These are phyloP conservation scores for Pleuronectes platessa DNA, from an alignment of 2,113 vertebrate species.

Conservation along the genomic window DNA sequence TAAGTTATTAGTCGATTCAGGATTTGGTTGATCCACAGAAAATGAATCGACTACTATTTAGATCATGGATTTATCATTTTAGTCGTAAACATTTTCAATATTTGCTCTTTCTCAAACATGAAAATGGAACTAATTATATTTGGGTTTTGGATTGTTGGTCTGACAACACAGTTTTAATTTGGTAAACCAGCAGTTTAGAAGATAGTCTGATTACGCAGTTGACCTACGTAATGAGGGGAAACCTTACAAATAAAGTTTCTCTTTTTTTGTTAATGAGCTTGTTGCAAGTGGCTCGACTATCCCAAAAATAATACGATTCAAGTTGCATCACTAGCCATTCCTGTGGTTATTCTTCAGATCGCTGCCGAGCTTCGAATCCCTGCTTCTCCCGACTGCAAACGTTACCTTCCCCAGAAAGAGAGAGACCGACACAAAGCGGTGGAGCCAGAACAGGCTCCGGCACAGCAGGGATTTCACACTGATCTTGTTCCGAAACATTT, in stretches of 20 bases:
- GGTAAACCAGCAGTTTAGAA: too few relatives aligned
- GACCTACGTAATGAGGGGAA: constrained; percentile 26
- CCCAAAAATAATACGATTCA: not conserved
- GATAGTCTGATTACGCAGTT: not conserved
- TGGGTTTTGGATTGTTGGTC: too few relatives aligned
- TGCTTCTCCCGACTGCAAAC: constrained; percentile 13
- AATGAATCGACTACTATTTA: too few relatives aligned
- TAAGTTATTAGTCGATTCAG: too few relatives aligned
- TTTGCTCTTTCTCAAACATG: too few relatives aligned
- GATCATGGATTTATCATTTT: too few relatives aligned
- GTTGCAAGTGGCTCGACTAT: not conserved
- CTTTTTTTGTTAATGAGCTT: not conserved
- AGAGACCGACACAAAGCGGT: constrained; percentile 47
- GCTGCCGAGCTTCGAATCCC: not conserved
- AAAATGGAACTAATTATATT: too few relatives aligned
- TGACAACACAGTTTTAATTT: too few relatives aligned
- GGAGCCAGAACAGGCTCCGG: constrained; percentile 58
- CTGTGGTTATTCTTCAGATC: too few relatives aligned
- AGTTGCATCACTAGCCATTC: not conserved
- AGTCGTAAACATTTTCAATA: too few relatives aligned
- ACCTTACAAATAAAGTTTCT: not conserved
- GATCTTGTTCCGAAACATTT: constrained; percentile 74
- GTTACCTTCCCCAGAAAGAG: constrained; percentile 35
- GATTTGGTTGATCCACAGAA: too few relatives aligned
- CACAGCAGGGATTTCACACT: constrained; percentile 69